A percentile compares a stretch with the other conserved stretches of the same genome.
Evolutionary conservation across 2,888 invertebrate genomes (phyloP).

Genomic region (Dynastes tityus): DNA sequence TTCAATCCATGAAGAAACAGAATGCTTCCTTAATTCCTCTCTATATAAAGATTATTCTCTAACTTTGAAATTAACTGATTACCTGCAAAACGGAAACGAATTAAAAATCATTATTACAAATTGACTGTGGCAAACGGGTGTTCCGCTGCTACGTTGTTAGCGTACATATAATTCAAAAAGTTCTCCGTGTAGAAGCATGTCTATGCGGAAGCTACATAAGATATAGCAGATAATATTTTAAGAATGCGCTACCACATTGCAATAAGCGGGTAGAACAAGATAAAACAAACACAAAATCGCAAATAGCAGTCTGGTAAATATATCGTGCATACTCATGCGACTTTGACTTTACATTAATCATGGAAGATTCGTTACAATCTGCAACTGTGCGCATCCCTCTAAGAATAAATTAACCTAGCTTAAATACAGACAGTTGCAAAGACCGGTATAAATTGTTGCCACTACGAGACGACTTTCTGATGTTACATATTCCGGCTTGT

Average conservation of each 20-base stretch:
- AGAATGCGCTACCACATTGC: not conserved
- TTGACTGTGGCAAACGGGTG: no score
- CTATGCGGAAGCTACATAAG: conserved; percentile 5
- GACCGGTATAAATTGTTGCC: conserved; percentile 16
- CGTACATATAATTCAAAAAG: no score
- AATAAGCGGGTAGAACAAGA: not conserved
- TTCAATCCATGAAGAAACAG: no score
- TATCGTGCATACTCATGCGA: conserved; percentile 4
- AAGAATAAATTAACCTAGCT: conserved; percentile 23
- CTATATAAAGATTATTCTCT: no score
- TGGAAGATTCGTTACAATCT: conserved; percentile 22
- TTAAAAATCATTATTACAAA: no score
- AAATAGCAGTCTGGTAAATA: conserved; percentile 20
- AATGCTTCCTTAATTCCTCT: no score
- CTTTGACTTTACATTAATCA: conserved; percentile 4
- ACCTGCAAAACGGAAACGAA: no score
- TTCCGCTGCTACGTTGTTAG: no score
- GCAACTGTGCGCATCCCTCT: conserved; percentile 1
- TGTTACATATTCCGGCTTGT: conserved; percentile 10
- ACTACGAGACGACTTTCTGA: not conserved
- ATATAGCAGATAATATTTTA: conserved; percentile 6
- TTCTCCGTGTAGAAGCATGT: not conserved
- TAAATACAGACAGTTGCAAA: conserved; percentile 9
- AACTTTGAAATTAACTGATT: no score
- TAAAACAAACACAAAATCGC: conserved; percentile 3